Evolutionary conservation across 2,797 vertebrate genomes (phyloP).

Genomic region (Cyprinella venusta): DNA sequence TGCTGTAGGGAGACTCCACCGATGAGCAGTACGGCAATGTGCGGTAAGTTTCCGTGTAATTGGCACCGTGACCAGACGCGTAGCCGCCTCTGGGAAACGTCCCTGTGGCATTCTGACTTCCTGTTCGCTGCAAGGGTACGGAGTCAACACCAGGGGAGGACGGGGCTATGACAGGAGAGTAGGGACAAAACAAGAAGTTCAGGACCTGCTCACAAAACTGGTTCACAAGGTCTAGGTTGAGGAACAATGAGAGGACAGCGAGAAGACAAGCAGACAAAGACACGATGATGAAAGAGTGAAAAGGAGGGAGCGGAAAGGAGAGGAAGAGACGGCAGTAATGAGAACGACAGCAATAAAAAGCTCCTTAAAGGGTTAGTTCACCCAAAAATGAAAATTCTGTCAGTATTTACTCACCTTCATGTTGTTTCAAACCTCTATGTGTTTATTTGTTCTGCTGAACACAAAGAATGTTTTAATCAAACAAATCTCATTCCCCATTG

Average conservation of each 20-base stretch:
- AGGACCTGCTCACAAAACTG: constrained; percentile 93
- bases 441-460: too few relatives aligned
- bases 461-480: too few relatives aligned
- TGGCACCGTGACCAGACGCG: constrained; percentile 87
- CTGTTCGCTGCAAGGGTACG: constrained; percentile 98
- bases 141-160: constrained; percentile 99
- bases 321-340: constrained; percentile 12
- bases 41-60: constrained; percentile 92
- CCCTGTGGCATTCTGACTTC: constrained; percentile 88
- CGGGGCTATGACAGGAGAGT: constrained; percentile 97
- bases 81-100: constrained; percentile 87
- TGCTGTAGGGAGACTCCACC: constrained; percentile 98
- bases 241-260: constrained; percentile 57
- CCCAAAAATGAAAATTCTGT: too few relatives aligned
- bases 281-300: constrained; percentile 15
- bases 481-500: too few relatives aligned
- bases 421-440: too few relatives aligned
- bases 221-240: constrained; percentile 89
- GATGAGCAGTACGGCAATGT: constrained; percentile 99
- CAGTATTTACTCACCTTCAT: too few relatives aligned
- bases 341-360: constrained; percentile 23
- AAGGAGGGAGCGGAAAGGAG: constrained; percentile 15
- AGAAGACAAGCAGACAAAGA: constrained; percentile 13
- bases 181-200: constrained; percentile 98
- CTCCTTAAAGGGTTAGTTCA: too few relatives aligned